Evolutionary conservation across 2,113 vertebrate genomes (phyloP), one percentile per base, ranked within the genome.

Genomic region (Ciconia boyciana): DNA sequence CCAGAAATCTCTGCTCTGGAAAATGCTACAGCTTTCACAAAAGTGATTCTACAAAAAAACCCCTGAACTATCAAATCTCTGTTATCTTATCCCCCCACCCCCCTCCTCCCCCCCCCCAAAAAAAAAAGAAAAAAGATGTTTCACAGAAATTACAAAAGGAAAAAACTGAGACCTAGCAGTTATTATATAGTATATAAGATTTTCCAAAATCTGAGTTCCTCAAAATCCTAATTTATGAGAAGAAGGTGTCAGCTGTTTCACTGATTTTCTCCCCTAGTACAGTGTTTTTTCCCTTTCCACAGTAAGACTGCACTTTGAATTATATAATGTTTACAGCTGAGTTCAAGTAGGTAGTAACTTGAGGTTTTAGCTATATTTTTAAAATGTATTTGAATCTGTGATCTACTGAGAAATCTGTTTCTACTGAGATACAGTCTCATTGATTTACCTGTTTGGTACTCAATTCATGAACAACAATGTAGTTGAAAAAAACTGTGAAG

Each of bases 11-110:
- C 28, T 52, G 12, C 11, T 75, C 22, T 71, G 21, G 29, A 87
- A 81, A 72, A 65, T 51, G 25, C 5, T 64, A 32, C 7, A 13
- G 8, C 5, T 89, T 80, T 83, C 34, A 87, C 21, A 61, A 34
- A 69, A 65, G 6, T 20, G 5, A 36, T 46, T 55, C 25, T 87
- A 65, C 2, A 49, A 44, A 81, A 82, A 76, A 28, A 1, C 0
- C 5, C 26, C 16, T 18, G 2, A 57, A 36, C 6, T 51, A 13
- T 48, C 22, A 72, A 87, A 64, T 69, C 15, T 44, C 26, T 46
- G 2, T 57, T 76, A 62, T 9, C 2, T 24, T 65, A 12, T 20
- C 6, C 13, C 4, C 14, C 4, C 6, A 11, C 0, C 2, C 0
- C 1, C 2, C 5, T 17, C 3, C 7, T 36, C 36, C 36, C 36